A percentile compares a stretch with the other conserved stretches of the same genome.
phyloP scores from a whole-genome alignment of 92 coral and sea anemone genomes.

The Zoanthus solanderi region DNA sequence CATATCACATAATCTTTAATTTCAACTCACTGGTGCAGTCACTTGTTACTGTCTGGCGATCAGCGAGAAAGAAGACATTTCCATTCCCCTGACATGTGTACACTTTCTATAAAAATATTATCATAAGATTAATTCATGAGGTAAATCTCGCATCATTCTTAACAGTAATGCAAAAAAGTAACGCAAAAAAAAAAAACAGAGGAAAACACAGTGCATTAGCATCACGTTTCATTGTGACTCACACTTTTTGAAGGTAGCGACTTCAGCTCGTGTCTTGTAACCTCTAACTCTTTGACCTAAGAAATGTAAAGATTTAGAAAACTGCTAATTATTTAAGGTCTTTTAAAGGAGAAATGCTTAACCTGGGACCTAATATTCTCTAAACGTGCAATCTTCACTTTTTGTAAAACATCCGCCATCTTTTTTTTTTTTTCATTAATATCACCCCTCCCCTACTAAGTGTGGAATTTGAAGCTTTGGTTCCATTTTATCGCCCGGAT shows the following conservation, averaged over 20 bases:
- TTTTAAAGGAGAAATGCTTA: background rate
- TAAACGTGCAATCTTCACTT: background rate
- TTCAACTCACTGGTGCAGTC: constrained; percentile 26
- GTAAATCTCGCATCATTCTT: background rate
- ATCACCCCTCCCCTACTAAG: background rate
- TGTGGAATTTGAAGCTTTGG: too few relatives aligned
- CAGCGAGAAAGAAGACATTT: constrained; percentile 34
- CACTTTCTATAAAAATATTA: constrained; percentile 18
- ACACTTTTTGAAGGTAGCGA: constrained; percentile 19
- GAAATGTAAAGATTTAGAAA: background rate
- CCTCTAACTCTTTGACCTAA: constrained; percentile 36
- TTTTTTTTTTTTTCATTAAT: background rate
- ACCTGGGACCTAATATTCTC: background rate
- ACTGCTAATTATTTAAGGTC: background rate
- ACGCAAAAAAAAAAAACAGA: background rate
- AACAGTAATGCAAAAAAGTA: background rate
- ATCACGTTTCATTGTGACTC: background rate
- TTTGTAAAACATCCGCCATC: constrained; percentile 11
- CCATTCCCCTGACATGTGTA: constrained; percentile 25
- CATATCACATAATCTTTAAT: background rate
- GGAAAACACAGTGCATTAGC: background rate
- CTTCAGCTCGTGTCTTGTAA: constrained; percentile 19
- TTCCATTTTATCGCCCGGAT: too few relatives aligned
- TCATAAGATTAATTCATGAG: background rate
- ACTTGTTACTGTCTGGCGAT: constrained; percentile 22